A percentile compares a stretch with the other conserved stretches of the same genome.
phyloP scores from a whole-genome alignment of 1,140 invertebrate genomes.

The Drosophila ercepeae region DNA sequence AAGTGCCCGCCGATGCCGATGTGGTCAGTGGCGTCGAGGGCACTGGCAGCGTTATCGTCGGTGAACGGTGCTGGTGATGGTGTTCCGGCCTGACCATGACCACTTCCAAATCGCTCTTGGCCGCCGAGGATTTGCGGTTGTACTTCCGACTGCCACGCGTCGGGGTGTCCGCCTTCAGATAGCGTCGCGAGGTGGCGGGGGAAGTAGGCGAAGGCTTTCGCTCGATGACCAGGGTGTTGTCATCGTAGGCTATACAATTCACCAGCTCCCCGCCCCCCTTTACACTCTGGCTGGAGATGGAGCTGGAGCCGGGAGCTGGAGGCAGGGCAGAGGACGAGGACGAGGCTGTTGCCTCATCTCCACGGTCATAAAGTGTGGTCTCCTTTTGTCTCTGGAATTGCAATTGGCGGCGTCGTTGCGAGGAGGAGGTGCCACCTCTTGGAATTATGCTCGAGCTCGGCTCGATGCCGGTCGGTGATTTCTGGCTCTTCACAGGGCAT shows the following conservation, averaged over 20 bases:
- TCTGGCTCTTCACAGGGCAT: constrained; percentile 48
- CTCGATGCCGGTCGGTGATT: constrained; percentile 13
- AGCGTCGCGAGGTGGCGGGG: constrained; percentile 57
- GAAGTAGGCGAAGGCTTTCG: constrained; percentile 66
- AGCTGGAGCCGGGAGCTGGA: constrained; percentile 6
- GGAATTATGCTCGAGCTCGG: constrained; percentile 14
- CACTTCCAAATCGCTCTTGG: constrained; percentile 63
- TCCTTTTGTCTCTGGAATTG: constrained; percentile 72
- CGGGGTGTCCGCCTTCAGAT: constrained; percentile 67
- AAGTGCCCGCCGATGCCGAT: constrained; percentile 31
- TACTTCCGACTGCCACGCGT: constrained; percentile 69
- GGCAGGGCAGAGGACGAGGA: constrained; percentile 7
- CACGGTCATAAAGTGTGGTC: constrained; percentile 67
- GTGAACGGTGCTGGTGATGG: constrained; percentile 68
- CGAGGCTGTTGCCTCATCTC: constrained; percentile 40
- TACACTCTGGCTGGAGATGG: constrained; percentile 14
- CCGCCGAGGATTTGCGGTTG: constrained; percentile 56
- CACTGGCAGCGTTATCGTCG: constrained; percentile 67
- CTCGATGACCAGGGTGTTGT: constrained; percentile 69
- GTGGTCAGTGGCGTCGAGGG: constrained; percentile 24
- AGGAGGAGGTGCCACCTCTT: constrained; percentile 38
- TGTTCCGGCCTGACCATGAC: constrained; percentile 61
- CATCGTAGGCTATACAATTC: constrained; percentile 73
- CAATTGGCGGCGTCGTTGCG: constrained; percentile 64
- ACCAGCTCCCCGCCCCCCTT: constrained; percentile 66